Evolutionary conservation across 2,888 invertebrate genomes (phyloP), one percentile per base, ranked within the genome.

Genomic region (Phyto melanocephala): DNA sequence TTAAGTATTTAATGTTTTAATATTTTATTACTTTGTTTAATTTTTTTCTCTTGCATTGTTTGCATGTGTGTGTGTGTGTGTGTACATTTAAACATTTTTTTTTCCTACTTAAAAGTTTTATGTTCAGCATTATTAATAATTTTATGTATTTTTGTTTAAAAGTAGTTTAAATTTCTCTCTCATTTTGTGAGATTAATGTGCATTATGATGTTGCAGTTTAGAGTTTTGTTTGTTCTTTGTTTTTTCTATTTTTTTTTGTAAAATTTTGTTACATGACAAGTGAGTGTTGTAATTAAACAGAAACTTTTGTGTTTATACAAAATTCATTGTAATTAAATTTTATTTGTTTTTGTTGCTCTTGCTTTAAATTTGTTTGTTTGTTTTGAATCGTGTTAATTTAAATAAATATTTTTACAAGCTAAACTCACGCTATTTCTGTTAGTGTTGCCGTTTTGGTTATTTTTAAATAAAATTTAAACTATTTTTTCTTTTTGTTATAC

Each of bases 261-360:
- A 60, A 60, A 37, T 56, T 22, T 63, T 75, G 47, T 35, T 33
- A 75, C 56, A 56, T 74, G 72, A 74, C 76, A 68, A 76, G 65
- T 63, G 58, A 75, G 70, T 75, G 54, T 70, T 75, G 75, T 75
- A 80, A 80, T 75, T 80, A 75, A 80, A 70, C 22, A 42, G 63
- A 70, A 75, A 63, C 70, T 70, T 62, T 80, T 67, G 60, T 72
- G 62, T 74, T 74, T 74, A 54, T 68, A 68, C 20, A 45, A 58
- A 67, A 75, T 67, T 67, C 75, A 67, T 75, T 75, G 75, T 75
- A 75, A 75, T 75, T 75, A 56, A 52, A 56, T 54, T 65, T 52
- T 40, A n/a, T 50, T 50, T 72, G 40, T 35, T 56, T 56, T 45
- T 45, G 15, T 63, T 63, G 28, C 8, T 13, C 11, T 35, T 63